Evolutionary conservation across 2,113 vertebrate species (phyloP).

Genomic region (Zosterops japonicus): DNA sequence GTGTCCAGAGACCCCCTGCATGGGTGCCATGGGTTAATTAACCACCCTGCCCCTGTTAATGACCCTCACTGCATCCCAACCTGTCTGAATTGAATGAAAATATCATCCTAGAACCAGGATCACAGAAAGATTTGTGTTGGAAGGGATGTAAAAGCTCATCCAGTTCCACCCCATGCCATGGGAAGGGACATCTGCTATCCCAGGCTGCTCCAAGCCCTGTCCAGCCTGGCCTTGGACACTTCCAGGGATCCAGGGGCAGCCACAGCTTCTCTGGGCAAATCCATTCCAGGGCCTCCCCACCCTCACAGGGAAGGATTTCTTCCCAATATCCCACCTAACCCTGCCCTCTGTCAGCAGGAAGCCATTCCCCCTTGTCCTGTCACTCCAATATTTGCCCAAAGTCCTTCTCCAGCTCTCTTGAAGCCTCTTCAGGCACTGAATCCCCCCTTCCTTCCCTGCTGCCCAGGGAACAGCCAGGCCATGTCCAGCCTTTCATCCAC

Average conservation of each 20-base stretch:
- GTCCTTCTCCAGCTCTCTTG: not conserved
- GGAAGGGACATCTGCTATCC: rapidly evolving
- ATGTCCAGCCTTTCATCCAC: not conserved
- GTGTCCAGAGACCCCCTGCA: not conserved
- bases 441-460: not conserved
- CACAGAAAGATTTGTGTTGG: not conserved
- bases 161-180: rapidly evolving
- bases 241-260: not conserved
- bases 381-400: not conserved
- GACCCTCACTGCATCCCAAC: not conserved
- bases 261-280: not conserved
- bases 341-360: not conserved
- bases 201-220: rapidly evolving
- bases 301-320: not conserved
- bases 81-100: not conserved
- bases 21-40: rapidly evolving
- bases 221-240: not conserved
- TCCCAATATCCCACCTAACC: rapidly evolving
- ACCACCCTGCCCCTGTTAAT: not conserved
- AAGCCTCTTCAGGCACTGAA: not conserved
- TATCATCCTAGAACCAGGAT: not conserved
- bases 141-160: rapidly evolving
- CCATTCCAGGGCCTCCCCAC: rapidly evolving
- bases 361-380: not conserved
- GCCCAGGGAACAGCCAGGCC: not conserved